phyloP scores from a whole-genome alignment of 2,113 vertebrate genomes.

The Thalassoma bifasciatum region DNA sequence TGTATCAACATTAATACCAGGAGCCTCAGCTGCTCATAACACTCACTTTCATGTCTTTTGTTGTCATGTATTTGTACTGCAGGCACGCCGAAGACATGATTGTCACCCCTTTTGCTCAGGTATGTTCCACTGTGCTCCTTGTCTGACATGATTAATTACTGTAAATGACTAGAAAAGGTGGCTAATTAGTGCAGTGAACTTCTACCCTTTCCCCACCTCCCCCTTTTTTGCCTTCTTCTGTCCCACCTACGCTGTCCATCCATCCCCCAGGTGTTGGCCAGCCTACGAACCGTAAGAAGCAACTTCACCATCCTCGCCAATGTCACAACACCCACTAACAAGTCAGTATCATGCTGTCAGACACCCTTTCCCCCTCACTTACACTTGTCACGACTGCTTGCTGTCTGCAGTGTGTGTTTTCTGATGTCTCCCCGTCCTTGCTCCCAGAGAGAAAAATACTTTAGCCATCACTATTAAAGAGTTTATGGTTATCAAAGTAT shows the following conservation, averaged over 20 bases:
- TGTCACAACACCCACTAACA: constrained; percentile 91
- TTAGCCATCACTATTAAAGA: constrained; percentile 58
- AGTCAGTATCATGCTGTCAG: constrained; percentile 86
- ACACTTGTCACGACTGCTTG: constrained; percentile 51
- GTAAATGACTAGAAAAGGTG: constrained; percentile 43
- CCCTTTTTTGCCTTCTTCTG: constrained; percentile 17
- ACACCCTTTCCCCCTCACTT: constrained; percentile 54
- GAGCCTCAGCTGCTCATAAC: constrained; percentile 16
- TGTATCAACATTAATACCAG: constrained; percentile 46
- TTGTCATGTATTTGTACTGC: constrained; percentile 30
- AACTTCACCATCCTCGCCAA: constrained; percentile 97
- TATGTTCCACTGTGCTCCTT: constrained; percentile 58
- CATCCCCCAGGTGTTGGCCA: constrained; percentile 90
- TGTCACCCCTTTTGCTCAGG: constrained; percentile 96
- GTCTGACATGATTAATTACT: constrained; percentile 45
- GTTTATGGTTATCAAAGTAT: constrained; percentile 42
- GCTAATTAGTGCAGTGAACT: constrained; percentile 66
- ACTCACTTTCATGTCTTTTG: constrained; percentile 31
- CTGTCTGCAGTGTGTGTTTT: constrained; percentile 54
- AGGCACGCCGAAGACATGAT: constrained; percentile 95
- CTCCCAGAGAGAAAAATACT: constrained; percentile 43
- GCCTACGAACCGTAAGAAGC: constrained; percentile 93
- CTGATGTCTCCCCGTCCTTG: constrained; percentile 42
- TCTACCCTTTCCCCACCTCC: constrained; percentile 25
- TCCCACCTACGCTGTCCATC: constrained; percentile 67